phyloP scores from a whole-genome alignment of 1,140 invertebrate genomes.

The Lepidotrigona ventralis region DNA sequence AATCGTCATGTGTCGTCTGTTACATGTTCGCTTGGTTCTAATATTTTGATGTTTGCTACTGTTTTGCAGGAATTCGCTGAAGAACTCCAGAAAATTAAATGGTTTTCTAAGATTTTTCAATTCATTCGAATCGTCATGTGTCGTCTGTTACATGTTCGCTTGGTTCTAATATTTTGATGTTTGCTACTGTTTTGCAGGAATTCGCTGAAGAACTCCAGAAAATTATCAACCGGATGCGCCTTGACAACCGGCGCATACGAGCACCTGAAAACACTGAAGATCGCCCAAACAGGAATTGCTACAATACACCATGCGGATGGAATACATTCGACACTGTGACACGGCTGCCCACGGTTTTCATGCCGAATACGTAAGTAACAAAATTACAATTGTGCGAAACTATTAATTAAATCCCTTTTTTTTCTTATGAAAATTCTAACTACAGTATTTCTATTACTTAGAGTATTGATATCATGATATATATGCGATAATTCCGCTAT shows the following conservation, averaged over 20 bases:
- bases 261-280: constrained; percentile 57
- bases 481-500: neutral
- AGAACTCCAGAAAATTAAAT: constrained; percentile 49
- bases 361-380: constrained; percentile 38
- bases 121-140: neutral
- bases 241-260: constrained; percentile 58
- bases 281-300: constrained; percentile 54
- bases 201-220: constrained; percentile 59
- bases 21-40: neutral
- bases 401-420: neutral
- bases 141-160: neutral
- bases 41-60: neutral
- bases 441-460: neutral
- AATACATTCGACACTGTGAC: neutral
- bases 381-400: neutral
- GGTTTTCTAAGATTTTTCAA: neutral
- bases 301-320: constrained; percentile 54
- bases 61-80: constrained; percentile 64
- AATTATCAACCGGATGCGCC: constrained; percentile 46
- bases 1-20: too few species aligned
- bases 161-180: neutral
- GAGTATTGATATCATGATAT: neutral
- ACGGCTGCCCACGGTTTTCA: neutral
- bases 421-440: neutral
- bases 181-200: constrained; percentile 50